Conservation (phyloP, 2,113 vertebrate species). For the Craseonycteris thonglongyai region DNA sequence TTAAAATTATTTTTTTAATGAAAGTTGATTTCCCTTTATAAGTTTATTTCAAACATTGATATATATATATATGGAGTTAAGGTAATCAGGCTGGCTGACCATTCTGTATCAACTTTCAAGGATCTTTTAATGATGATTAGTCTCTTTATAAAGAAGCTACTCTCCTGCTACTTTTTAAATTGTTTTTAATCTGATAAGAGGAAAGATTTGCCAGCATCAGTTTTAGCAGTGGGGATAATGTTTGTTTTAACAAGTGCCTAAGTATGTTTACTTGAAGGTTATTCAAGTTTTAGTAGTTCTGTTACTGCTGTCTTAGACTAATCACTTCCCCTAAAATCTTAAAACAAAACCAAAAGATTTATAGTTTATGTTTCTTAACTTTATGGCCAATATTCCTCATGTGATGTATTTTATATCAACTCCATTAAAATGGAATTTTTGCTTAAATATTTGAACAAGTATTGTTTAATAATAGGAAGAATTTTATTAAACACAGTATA, state of each 20-base stretch:
- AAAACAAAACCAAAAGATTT: slow-evolving; percentile 6
- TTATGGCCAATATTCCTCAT: background rate
- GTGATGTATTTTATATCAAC: slow-evolving; percentile 20
- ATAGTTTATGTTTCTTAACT: slow-evolving; percentile 7
- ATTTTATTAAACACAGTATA: slow-evolving; percentile 31
- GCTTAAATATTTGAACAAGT: slow-evolving; percentile 1
- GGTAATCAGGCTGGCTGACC: slow-evolving; percentile 44
- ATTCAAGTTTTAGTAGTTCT: slow-evolving; percentile 17
- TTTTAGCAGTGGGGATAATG: slow-evolving; percentile 47
- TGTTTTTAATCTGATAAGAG: slow-evolving; percentile 61
- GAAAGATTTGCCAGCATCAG: slow-evolving; percentile 52
- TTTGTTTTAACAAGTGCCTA: slow-evolving; percentile 69
- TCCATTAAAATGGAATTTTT: slow-evolving; percentile 34
- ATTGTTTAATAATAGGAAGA: background rate
- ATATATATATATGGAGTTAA: slow-evolving; percentile 43
- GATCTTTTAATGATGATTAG: slow-evolving; percentile 59
- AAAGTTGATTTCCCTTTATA: slow-evolving; percentile 28
- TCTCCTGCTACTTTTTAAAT: slow-evolving; percentile 57
- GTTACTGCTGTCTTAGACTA: background rate
- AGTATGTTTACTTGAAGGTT: slow-evolving; percentile 61
- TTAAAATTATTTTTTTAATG: background rate
- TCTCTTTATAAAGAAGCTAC: slow-evolving; percentile 58
- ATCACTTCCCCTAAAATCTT: background rate
- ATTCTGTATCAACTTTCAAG: slow-evolving; percentile 62
- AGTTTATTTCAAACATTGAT: slow-evolving; percentile 45